Evolutionary conservation across 2,113 vertebrate species (phyloP), one percentile per base, ranked within the genome.

Genomic region (Gila orcuttii): DNA sequence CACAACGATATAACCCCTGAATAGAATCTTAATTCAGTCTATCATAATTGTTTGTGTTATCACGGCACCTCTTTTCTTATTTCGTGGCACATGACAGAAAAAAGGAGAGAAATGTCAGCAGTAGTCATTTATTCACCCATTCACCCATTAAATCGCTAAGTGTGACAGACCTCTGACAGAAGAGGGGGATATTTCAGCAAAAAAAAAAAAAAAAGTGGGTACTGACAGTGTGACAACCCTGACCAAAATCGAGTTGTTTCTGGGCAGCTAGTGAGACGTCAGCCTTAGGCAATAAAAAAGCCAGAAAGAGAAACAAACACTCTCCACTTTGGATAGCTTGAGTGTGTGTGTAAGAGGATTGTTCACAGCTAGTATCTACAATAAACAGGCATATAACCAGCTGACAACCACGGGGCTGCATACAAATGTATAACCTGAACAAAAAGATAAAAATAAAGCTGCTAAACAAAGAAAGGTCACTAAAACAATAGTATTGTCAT

Each of bases 131-230:
- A 74, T 74, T 74, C 71, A 25, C 71, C 45, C 45, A 47, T 47
- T 47, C 71, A 74, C 42, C 45, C 23, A 52, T 47, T 47, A 74
- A 45, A 47, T 74, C n/a, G 2, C 11, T 45, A 47, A 45, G 39
- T 74, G 71, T 47, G 42, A 25, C 42, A 74, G 71, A 74, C 23
- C 71, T 47, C 42, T 74, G 71, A 47, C 71, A 74, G 71, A 74
- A 74, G 28, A 66, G 12, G 28, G 11, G 64, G 64, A 66, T 28
- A 66, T 42, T 73, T 73, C 36, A 42, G 36, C 21, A 42, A 42
- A 2, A 42, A 42, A 8, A 39, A 6, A 31, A 39, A 42, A 74
- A 74, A 77, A 15, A 55, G 1, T 21, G 45, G 13, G 74, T 50
- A 55, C 25, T 77, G 75, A 55, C 47, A 77, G 25, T 33, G 25